Base-by-base conservation (phyloP, 1,140 invertebrate species). In the Magallana angulata region DNA sequence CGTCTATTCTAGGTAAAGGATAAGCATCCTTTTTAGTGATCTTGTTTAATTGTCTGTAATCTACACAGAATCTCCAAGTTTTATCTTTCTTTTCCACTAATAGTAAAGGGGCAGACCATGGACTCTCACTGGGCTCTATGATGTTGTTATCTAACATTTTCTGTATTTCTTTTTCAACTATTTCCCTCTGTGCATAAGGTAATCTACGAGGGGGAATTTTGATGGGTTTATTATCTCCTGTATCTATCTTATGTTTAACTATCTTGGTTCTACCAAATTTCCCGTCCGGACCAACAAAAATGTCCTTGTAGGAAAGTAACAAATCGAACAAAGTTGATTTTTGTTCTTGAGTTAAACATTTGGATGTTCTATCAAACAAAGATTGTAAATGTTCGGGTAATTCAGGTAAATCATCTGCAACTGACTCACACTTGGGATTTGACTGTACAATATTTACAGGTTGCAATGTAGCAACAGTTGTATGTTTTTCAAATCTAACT, bases 31-130 rank as follows among this genome's bases (percentile, higher is more conserved):
- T 90, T 59, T 24, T 80, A 2, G 91, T 90, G n/a, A 86, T 84
- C n/a, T 71, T 8, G 59, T 92, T 92, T 36, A 91, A 81, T 57
- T 83, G 82, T 30, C 89, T 95, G 92, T 95, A 96, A 92, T 96
- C 95, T 3, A 92, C 94, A 91, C 95, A 96, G 30, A 96, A 92
- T 76, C 95, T 89, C 60, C 95, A 89, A 16, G 91, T 88, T 16
- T 94, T 95, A 91, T 96, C 91, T 0, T 92, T 76, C 86, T 96
- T 96, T 11, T 91, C 57, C 0, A 96, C 94, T 12, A 94, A 92
- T 3, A 96, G 95, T 8, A 96, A 89, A 1, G 95, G 95, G 7
- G 95, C 94, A 9, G 94, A 95, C 95, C 95, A 96, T 48, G 95
- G 93, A 11, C 93, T 94, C 89, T 89, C 87, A 76, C 93, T 91